Conservation (phyloP, 2,113 vertebrate genomes). For the Heterotilapia buettikoferi region DNA sequence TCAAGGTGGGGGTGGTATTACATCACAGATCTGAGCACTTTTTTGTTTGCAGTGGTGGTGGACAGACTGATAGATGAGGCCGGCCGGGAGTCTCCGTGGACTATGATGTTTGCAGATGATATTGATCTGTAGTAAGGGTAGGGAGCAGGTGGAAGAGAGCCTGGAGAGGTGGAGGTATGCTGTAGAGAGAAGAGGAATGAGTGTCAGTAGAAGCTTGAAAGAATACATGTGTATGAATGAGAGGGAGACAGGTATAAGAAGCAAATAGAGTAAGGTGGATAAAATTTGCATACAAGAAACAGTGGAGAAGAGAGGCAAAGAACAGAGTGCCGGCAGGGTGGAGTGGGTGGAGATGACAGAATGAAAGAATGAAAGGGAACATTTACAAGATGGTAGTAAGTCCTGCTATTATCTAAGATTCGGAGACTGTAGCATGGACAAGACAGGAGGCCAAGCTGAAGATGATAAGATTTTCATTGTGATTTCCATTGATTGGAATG, state of each 20-base stretch:
- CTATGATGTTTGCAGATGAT: neutral
- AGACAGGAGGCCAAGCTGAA: neutral
- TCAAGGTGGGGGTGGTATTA: neutral
- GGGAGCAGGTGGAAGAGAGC: neutral
- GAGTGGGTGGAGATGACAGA: neutral
- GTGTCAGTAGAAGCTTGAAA: neutral
- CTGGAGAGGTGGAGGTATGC: neutral
- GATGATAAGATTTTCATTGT: neutral
- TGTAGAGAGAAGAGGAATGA: accelerated
- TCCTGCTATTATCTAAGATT: neutral
- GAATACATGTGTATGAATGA: neutral
- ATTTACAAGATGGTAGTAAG: neutral
- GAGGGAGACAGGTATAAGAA: neutral
- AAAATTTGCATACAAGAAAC: neutral
- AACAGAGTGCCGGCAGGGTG: accelerated
- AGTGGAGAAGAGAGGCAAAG: neutral
- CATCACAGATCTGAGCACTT: neutral
- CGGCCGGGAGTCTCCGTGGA: accelerated
- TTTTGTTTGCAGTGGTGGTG: neutral
- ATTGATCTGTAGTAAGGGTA: neutral
- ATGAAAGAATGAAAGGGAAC: neutral
- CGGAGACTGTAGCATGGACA: neutral
- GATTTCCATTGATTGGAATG: accelerated
- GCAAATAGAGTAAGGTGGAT: neutral
- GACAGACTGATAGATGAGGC: neutral